Percentiles rank a stretch among this genome's conserved stretches.
phyloP scores from a whole-genome alignment of 2,888 invertebrate species.

The Hermaeophaga mercurialis region DNA sequence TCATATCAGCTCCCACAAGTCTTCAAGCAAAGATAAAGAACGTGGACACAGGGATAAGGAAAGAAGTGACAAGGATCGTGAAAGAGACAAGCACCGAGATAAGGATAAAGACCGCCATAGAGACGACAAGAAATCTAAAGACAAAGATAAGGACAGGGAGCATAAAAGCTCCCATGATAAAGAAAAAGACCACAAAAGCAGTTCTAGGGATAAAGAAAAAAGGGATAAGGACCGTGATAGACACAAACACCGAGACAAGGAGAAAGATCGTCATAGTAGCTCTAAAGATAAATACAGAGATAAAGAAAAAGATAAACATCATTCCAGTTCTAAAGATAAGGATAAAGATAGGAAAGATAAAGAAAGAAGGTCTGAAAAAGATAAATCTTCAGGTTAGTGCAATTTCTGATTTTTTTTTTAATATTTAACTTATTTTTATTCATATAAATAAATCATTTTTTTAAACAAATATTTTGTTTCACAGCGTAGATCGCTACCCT shows the following conservation, averaged over 20 bases:
- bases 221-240: slow-evolving; percentile 54
- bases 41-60: slow-evolving; percentile 52
- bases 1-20: slow-evolving; percentile 51
- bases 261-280: slow-evolving; percentile 51
- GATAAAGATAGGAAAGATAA: slow-evolving; percentile 64
- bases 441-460: no score
- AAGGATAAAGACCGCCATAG: slow-evolving; percentile 50
- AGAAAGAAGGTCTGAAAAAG: slow-evolving; percentile 44
- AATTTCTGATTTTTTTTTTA: no score
- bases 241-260: slow-evolving; percentile 46
- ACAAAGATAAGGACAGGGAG: slow-evolving; percentile 48
- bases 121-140: slow-evolving; percentile 40
- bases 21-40: slow-evolving; percentile 56
- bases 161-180: slow-evolving; percentile 56
- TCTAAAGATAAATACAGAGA: slow-evolving; percentile 47
- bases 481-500: no score
- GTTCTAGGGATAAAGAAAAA: slow-evolving; percentile 47
- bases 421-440: no score
- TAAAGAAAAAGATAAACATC: slow-evolving; percentile 48
- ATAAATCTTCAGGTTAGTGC: slow-evolving; percentile 42
- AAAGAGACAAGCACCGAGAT: slow-evolving; percentile 42
- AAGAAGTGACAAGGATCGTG: slow-evolving; percentile 41
- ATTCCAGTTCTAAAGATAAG: slow-evolving; percentile 58
- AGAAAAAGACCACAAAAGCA: slow-evolving; percentile 44
- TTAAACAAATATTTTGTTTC: no score